Base-by-base conservation (phyloP, 1,140 invertebrate species). In the Lordiphosa collinella region DNA sequence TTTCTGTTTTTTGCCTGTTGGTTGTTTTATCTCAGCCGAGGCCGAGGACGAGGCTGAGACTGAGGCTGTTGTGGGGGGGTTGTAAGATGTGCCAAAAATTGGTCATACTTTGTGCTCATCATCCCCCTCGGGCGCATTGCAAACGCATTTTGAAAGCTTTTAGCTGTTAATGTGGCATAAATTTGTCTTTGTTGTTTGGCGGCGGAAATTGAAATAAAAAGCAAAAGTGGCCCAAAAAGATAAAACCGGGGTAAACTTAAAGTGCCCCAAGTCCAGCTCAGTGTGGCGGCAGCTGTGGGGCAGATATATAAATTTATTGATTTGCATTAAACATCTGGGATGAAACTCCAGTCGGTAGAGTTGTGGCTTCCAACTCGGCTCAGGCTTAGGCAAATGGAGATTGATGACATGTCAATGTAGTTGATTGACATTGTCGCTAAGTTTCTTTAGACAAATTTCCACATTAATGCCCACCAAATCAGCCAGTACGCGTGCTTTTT, bases 161-260 rank as follows among this genome's bases (percentile, higher is more conserved):
- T 82, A 82, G 76, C 76, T 82, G 76, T 82, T 82, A 82, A 82
- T 82, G 76, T 82, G 76, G 76, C 76, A 82, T 82, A 82, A 82
- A 82, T 84, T 80, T 82, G 76, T 80, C 76, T 80, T 63, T 82
- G 71, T 82, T 80, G 75, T 62, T 79, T 79, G 74, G 73, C 76
- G 61, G 47, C 62, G 75, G 71, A 82, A 82, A 82, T 82, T 82
- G 76, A 82, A 82, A 82, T 72, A 82, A 84, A 84, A 84, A 68
- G 61, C 52, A 62, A 62, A 60, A 57, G 38, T 54, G 51, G 50
- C 11, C 47, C 64, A 65, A 59, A 65, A 62, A 55, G 57, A 52
- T 41, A 58, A 32, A 48, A 44, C 18, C 4, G 7, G 16, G 47
- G 43, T 43, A 82, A 82, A 70, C 56, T 70, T 66, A 49, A 75